A percentile compares a stretch with the other conserved stretches of the same genome.
phyloP scores from a whole-genome alignment of 30 jellyfish, hydroid and myxozoan genomes.

The Chrysaora quinquecirrha region DNA sequence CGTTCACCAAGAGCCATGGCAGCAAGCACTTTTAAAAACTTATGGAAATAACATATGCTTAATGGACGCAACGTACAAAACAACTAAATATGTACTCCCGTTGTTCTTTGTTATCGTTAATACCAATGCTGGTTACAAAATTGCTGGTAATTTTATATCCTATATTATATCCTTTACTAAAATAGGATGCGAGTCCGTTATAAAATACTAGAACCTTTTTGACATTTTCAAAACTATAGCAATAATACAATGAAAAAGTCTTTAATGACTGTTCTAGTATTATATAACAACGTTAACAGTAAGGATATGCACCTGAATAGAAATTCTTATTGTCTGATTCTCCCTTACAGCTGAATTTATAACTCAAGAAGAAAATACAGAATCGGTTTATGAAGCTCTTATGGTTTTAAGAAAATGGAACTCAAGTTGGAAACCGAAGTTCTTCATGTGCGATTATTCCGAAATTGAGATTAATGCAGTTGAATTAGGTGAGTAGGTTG shows the following conservation, averaged over 20 bases:
- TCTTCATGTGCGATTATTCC: background rate
- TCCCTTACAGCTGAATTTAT: constrained; percentile 34
- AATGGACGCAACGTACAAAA: constrained; percentile 22
- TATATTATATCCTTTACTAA: too few species aligned
- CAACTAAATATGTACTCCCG: constrained; percentile 17
- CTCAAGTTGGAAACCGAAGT: background rate
- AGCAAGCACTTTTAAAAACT: constrained; percentile 7
- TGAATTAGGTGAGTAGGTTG: background rate
- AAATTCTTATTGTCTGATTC: background rate
- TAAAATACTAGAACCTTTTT: background rate
- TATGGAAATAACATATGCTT: constrained; percentile 21
- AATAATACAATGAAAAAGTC: constrained; percentile 17
- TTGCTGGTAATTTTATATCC: constrained; percentile 2
- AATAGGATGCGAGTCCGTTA: background rate
- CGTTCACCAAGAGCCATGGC: constrained; percentile 22
- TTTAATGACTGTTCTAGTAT: too few species aligned
- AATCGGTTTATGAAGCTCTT: constrained; percentile 25
- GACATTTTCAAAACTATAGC: constrained; percentile 27
- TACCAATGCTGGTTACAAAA: constrained; percentile 21
- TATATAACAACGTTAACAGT: too few species aligned
- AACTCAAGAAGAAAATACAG: constrained; percentile 48
- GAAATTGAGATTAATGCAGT: background rate
- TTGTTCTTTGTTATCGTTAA: constrained; percentile 20
- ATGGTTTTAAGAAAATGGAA: constrained; percentile 24
- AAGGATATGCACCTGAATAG: background rate